Base-by-base conservation (phyloP, 2,113 vertebrate species). In the Gymnocephalus cernua region DNA sequence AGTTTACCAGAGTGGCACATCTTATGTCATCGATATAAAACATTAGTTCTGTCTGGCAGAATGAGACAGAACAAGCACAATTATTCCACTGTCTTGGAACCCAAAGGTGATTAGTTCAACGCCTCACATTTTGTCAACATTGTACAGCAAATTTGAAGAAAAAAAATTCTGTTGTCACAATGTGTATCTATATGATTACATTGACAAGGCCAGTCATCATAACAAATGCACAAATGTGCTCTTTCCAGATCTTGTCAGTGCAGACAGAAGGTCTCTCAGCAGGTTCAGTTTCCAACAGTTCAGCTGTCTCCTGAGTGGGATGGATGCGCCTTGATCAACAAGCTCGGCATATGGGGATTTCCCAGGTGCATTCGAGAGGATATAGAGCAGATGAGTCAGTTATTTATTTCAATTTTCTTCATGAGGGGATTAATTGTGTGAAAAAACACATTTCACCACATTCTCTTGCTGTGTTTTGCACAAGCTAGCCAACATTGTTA, bases 301-400 rank as follows among this genome's bases (percentile, higher is more conserved):
- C 73, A 83, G 75, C 87, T 79, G 83, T 67, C 78, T 74, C 58
- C 63, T 58, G 80, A 66, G 79, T 32, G 53, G 80, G 79, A 80
- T 66, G 63, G 74, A 74, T 80, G 77, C 45, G 32, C 86, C 77
- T 84, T 76, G 84, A 85, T 90, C 87, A 87, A 72, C 3, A 3
- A 64, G 27, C 76, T 54, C 13, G 35, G 79, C 91, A 91, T 86
- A 90, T 90, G 89, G 88, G 84, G 80, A 71, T 89, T 91, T 84
- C 86, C 84, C 74, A 54, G 76, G 79, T 83, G 79, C 65, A 72
- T 87, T 25, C 66, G 59, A 81, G 74, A 78, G 45, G 64, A 76
- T 68, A 66, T 15, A 50, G 21, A 75, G 62, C 74, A 84, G 82
- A 74, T 64, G 72, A 83, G 50, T 68, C 62, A 4, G 12, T 71